Evolutionary conservation across 2,113 vertebrate species (phyloP).

Genomic region (Polypterus senegalus): DNA sequence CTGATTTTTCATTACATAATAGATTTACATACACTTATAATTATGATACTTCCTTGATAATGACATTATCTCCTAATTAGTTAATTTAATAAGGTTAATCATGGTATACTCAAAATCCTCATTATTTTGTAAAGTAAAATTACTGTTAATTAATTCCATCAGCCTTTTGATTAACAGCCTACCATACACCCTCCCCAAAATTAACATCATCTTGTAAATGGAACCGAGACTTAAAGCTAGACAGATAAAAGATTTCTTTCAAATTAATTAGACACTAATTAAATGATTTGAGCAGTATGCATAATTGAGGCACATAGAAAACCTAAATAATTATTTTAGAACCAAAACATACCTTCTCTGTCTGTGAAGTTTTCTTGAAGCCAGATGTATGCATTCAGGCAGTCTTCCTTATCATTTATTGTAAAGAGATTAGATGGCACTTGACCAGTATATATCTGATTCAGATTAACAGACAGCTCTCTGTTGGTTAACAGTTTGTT

Average conservation of each 20-base stretch:
- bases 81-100: slow-evolving; percentile 73
- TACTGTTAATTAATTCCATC: slow-evolving; percentile 88
- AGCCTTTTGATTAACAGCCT: slow-evolving; percentile 60
- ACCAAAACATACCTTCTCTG: slow-evolving; percentile 48
- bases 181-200: slow-evolving; percentile 55
- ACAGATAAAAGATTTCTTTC: slow-evolving; percentile 86
- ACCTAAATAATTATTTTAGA: slow-evolving; percentile 42
- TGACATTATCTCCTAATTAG: slow-evolving; percentile 91
- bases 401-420: slow-evolving; percentile 58
- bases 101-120: slow-evolving; percentile 76
- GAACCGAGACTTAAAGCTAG: slow-evolving; percentile 74
- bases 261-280: slow-evolving; percentile 86
- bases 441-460: slow-evolving; percentile 27
- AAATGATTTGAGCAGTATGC: slow-evolving; percentile 63
- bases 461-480: slow-evolving; percentile 22
- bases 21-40: slow-evolving; percentile 59
- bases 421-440: slow-evolving; percentile 71
- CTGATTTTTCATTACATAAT: slow-evolving; percentile 25
- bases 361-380: slow-evolving; percentile 38
- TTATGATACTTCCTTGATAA: slow-evolving; percentile 71
- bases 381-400: slow-evolving; percentile 33
- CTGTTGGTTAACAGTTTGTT: slow-evolving; percentile 29
- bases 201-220: slow-evolving; percentile 87
- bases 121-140: slow-evolving; percentile 73
- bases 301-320: slow-evolving; percentile 63